Evolutionary conservation across 1,140 invertebrate species (phyloP).

Genomic region (Steinernema khuongi): DNA sequence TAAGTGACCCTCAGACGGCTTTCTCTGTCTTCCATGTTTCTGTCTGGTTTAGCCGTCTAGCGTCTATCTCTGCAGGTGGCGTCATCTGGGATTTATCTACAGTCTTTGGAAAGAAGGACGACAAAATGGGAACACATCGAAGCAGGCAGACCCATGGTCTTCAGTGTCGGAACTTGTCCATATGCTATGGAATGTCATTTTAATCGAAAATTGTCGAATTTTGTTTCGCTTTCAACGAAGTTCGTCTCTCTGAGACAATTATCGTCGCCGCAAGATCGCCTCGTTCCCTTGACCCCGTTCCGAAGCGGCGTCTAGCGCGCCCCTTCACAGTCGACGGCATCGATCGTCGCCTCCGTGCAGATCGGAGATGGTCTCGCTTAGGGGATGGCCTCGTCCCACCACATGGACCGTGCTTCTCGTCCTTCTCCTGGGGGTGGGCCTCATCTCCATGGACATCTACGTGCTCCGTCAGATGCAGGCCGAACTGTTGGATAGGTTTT

Average conservation of each 20-base stretch:
- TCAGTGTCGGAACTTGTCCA: too few relatives aligned
- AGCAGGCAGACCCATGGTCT: too few relatives aligned
- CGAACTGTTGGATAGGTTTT: not conserved
- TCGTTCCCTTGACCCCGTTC: conserved; percentile 14
- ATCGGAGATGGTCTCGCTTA: not conserved
- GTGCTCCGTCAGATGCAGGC: not conserved
- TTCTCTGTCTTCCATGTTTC: too few relatives aligned
- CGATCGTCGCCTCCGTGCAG: not conserved
- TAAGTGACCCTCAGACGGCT: too few relatives aligned
- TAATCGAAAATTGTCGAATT: too few relatives aligned
- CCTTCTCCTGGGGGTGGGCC: not conserved
- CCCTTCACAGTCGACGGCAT: not conserved
- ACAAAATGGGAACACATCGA: too few relatives aligned
- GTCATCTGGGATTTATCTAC: too few relatives aligned
- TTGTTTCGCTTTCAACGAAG: too few relatives aligned
- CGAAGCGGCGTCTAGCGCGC: not conserved
- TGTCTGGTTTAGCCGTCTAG: too few relatives aligned
- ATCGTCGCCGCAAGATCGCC: not conserved
- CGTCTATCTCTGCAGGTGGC: too few relatives aligned
- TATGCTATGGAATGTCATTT: too few relatives aligned
- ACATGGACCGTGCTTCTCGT: conserved; percentile 11
- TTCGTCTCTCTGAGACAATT: not conserved
- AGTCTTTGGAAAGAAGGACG: too few relatives aligned
- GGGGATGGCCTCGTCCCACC: conserved; percentile 6
- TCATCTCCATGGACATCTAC: conserved; percentile 9